phyloP scores from a whole-genome alignment of 2,113 vertebrate genomes.

The Origma solitaria region DNA sequence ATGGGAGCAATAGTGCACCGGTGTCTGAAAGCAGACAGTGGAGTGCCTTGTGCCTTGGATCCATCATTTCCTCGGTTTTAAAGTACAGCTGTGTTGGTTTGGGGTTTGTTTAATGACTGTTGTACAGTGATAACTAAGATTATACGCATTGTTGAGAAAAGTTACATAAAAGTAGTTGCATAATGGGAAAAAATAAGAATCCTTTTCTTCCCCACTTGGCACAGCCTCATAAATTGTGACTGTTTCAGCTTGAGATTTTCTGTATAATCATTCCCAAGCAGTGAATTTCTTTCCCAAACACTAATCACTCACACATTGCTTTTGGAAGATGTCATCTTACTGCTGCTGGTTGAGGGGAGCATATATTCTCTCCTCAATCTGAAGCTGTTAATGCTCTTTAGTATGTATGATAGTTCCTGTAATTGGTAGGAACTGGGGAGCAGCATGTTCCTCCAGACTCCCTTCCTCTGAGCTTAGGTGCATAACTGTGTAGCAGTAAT shows the following conservation, averaged over 20 bases:
- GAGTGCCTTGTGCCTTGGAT: not conserved
- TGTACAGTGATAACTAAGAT: not conserved
- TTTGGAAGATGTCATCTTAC: not conserved
- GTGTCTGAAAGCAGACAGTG: not conserved
- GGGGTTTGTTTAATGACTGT: not conserved
- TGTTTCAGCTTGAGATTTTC: not conserved
- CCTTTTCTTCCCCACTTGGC: not conserved
- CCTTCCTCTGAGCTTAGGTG: not conserved
- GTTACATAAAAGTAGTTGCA: not conserved
- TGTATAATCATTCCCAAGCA: not conserved
- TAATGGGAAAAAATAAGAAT: not conserved
- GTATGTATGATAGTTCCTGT: not conserved
- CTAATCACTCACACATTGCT: not conserved
- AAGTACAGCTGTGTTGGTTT: not conserved
- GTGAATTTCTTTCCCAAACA: not conserved
- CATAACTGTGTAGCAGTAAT: not conserved
- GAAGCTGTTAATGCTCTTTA: not conserved
- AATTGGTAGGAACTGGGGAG: not conserved
- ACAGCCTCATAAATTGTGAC: not conserved
- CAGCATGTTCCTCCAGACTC: not conserved
- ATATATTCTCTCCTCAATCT: not conserved
- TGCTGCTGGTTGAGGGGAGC: not conserved
- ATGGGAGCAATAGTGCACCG: not conserved
- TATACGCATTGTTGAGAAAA: not conserved
- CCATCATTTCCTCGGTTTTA: not conserved